These are phyloP conservation scores for Oppia nitens DNA, from an alignment of 1,140 invertebrate genomes.

Conservation along the genomic window DNA sequence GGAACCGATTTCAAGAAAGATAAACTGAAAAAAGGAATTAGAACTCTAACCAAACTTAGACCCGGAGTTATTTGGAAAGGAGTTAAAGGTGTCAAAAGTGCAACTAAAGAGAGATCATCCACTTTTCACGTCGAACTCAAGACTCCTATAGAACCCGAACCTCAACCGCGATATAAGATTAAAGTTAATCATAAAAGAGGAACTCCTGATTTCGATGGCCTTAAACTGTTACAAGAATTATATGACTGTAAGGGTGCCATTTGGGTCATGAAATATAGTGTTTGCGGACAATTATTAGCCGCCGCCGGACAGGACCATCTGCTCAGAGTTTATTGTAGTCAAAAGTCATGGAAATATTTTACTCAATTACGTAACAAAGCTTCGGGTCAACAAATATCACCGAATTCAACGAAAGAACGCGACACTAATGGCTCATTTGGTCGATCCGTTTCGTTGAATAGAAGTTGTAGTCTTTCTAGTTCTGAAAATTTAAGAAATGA, in stretches of 20 bases:
- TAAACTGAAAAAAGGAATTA: constrained; percentile 4
- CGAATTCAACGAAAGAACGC: constrained; percentile 18
- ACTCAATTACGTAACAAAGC: constrained; percentile 18
- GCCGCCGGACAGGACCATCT: constrained; percentile 37
- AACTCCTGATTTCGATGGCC: constrained; percentile 17
- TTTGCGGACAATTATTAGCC: constrained; percentile 34
- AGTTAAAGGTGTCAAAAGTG: constrained; percentile 5
- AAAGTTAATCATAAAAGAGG: constrained; percentile 19
- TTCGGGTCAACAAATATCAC: constrained; percentile 19
- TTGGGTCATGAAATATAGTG: constrained; percentile 35
- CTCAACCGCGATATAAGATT: constrained; percentile 6
- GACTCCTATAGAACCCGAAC: constrained; percentile 3
- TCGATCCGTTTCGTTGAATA: constrained; percentile 3
- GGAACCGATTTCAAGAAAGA: background rate
- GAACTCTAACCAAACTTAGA: constrained; percentile 13
- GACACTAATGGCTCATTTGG: constrained; percentile 10
- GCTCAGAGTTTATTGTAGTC: constrained; percentile 33
- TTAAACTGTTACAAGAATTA: constrained; percentile 18
- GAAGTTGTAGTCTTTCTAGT: constrained; percentile 5
- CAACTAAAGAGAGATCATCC: constrained; percentile 1
- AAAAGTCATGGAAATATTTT: constrained; percentile 27
- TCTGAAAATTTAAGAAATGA: background rate
- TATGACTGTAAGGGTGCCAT: constrained; percentile 27
- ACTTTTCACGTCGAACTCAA: constrained; percentile 7
- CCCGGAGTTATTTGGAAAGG: constrained; percentile 10